Percentiles rank a stretch among this genome's conserved stretches.
Evolutionary conservation across 1,140 invertebrate species (phyloP).

Genomic region (Drosophila nikananu): DNA sequence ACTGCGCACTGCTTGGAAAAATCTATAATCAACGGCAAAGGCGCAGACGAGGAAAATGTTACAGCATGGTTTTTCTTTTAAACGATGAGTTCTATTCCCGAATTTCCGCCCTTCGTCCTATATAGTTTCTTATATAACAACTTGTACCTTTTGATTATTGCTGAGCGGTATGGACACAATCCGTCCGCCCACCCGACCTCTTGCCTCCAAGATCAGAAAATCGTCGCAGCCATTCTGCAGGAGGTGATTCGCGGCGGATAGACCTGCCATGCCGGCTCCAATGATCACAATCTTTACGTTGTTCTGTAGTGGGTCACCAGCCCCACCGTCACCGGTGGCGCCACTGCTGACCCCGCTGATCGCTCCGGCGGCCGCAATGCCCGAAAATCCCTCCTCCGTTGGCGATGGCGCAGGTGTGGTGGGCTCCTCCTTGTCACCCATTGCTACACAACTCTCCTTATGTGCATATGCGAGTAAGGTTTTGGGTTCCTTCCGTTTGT

Average conservation of each 20-base stretch:
- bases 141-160: conserved; percentile 86
- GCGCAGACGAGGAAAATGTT: conserved; percentile 13
- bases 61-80: conserved; percentile 23
- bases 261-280: conserved; percentile 94
- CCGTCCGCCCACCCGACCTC: conserved; percentile 92
- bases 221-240: conserved; percentile 92
- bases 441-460: conserved; percentile 23
- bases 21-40: conserved; percentile 66
- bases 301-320: conserved; percentile 10
- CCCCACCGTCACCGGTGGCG: conserved; percentile 9
- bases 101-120: not conserved
- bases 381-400: conserved; percentile 64
- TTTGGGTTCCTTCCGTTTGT: conserved; percentile 4
- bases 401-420: conserved; percentile 78
- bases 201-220: conserved; percentile 93
- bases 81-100: not conserved
- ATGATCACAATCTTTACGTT: conserved; percentile 91
- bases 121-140: conserved; percentile 60
- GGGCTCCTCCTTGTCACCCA: conserved; percentile 69
- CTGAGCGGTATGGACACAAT: conserved; percentile 91
- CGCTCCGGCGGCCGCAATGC: conserved; percentile 39
- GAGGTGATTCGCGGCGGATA: conserved; percentile 94
- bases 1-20: conserved; percentile 57
- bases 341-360: conserved; percentile 8
- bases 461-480: conserved; percentile 48